These are phyloP conservation scores for Cephus rjabovi DNA, from an alignment of 2,888 invertebrate species.

Conservation along the genomic window DNA sequence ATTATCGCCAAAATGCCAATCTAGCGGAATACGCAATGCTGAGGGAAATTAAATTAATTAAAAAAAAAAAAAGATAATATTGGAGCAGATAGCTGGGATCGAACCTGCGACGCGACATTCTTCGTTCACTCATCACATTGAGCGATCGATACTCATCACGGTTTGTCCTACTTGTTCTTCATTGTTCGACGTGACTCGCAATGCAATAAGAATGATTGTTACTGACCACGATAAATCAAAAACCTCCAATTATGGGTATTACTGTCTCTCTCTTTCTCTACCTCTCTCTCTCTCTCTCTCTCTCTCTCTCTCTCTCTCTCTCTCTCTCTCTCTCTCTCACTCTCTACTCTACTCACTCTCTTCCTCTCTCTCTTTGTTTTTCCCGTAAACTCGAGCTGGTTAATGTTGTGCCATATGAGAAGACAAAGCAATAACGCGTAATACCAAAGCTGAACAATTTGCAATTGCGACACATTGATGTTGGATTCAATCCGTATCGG, in stretches of 20 bases:
- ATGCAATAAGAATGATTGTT: not conserved
- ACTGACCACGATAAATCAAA: not conserved
- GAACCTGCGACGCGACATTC: not conserved
- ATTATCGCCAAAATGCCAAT: not conserved
- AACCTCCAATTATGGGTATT: not conserved
- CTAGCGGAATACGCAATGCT: not conserved
- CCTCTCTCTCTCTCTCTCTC: no score
- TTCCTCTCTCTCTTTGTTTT: not conserved
- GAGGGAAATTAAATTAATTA: not conserved
- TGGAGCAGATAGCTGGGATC: not conserved
- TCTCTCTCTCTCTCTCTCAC: no score
- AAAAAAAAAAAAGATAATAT: not conserved
- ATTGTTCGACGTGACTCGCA: not conserved
- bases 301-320: no score
- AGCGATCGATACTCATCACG: not conserved
- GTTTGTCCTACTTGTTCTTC: not conserved
- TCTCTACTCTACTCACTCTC: no score
- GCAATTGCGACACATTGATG: not conserved
- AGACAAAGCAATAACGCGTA: not conserved
- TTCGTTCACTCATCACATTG: not conserved
- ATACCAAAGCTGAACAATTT: not conserved
- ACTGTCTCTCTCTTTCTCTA: not conserved
- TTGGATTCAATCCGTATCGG: not conserved
- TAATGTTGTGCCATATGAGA: not conserved
- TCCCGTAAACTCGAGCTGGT: not conserved